These are phyloP conservation scores for Intellagama lesueurii DNA, from an alignment of 2,797 vertebrate genomes.

Conservation along the genomic window DNA sequence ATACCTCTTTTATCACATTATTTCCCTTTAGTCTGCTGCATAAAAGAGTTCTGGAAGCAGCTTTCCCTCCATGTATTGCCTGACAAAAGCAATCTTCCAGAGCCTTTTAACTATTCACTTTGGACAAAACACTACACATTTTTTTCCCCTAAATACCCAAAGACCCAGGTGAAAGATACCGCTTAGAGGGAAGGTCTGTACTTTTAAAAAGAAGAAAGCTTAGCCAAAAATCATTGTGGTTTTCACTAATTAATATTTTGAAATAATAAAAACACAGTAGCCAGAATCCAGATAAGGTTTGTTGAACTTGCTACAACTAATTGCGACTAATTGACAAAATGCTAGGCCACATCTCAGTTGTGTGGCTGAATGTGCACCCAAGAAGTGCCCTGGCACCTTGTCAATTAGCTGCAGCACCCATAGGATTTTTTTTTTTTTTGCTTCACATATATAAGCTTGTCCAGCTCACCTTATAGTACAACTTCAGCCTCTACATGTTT, in stretches of 20 bases:
- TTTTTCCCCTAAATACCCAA: not conserved
- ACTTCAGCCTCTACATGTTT: too few relatives aligned
- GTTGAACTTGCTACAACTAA: too few relatives aligned
- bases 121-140: not conserved
- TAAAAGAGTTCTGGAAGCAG: not conserved
- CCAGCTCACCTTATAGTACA: too few relatives aligned
- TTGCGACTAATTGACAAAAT: too few relatives aligned
- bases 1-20: not conserved
- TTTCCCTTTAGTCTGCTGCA: not conserved
- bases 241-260: not conserved
- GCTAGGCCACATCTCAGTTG: too few relatives aligned
- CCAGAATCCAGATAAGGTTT: not conserved
- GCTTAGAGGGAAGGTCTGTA: not conserved
- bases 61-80: not conserved
- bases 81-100: not conserved
- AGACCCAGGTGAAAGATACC: not conserved
- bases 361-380: too few relatives aligned
- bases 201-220: not conserved
- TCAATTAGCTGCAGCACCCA: not conserved
- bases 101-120: conserved; percentile 8
- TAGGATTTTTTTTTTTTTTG: not conserved
- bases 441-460: too few relatives aligned
- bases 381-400: too few relatives aligned
- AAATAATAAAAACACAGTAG: not conserved
- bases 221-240: not conserved